Evolutionary conservation across 2,797 vertebrate genomes (phyloP), one percentile per base, ranked within the genome.

Genomic region (Muscicapa comitata): DNA sequence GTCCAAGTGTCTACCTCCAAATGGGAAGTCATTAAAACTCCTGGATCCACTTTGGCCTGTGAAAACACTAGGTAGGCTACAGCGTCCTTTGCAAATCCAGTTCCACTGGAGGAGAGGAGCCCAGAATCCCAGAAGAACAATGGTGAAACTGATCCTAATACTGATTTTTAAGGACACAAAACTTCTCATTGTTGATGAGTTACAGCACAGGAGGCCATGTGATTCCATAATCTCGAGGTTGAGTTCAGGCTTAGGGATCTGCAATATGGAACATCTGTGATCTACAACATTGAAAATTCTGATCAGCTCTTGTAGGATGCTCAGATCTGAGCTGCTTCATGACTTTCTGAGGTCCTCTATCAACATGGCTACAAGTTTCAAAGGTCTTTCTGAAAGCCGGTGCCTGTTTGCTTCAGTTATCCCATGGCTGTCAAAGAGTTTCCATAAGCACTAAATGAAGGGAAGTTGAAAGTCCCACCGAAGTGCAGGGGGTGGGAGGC

Each of bases 21-120:
- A 87, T 50, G 74, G 37, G 67, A 95, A 51, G 55, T 91, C 93
- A 93, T 87, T 94, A 94, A 40, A 86, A 68, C 33, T 50, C 43
- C 24, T 1, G 2, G 81, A 93, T 92, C 70, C 55, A 90, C 71
- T 40, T 76, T 10, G 18, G 62, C 67, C 89, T 70, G 28, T 29
- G 62, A 88, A 75, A 86, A 81, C 29, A 83, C 35, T 19, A 61
- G 37, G 51, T 6, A 88, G 53, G 59, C 51, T 87, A 51, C 31
- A 85, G 73, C 11, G 54, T 84, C 23, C 63, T 66, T 62, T 42
- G 42, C 40, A 85, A 85, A 87, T 70, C 33, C 43, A 70, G 29
- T 28, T 78, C 66, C 62, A 66, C 13, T 19, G 57, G 55, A 77
- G 31, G 12, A 59, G n/a, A 74, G 13, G 13, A 78, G 43, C 23